Evolutionary conservation across 1,140 invertebrate genomes (phyloP), one percentile per base, ranked within the genome.

Genomic region (Charaxes varanes): DNA sequence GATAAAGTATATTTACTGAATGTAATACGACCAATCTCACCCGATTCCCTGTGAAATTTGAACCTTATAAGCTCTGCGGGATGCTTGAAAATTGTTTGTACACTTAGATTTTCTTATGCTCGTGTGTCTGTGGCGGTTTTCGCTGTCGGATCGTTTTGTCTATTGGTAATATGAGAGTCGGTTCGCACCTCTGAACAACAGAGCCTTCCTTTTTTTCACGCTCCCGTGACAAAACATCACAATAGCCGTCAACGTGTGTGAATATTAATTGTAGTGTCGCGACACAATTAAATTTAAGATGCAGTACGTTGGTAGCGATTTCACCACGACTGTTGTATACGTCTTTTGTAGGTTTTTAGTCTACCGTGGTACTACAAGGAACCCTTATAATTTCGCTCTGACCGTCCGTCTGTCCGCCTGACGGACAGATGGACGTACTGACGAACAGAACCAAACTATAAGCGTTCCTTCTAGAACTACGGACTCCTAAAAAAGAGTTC

Each of bases 161-260:
- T 79, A 77, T 82, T 63, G 67, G 78, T 79, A 82, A 82, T 76
- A 76, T 61, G 72, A 81, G 70, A 74, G 67, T 65, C 61, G 63
- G 63, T 78, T 81, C 70, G 67, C 77, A 73, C 77, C 74, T 82
- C 62, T 62, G 54, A 81, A 79, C 71, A 79, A 78, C 54, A 65
- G 68, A 64, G 55, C 54, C 60, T 62, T 59, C 58, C 58, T 53
- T 72, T 56, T 72, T 72, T 77, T 76, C 71, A 63, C 62, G 64
- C 60, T 66, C 69, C 68, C 73, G 64, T 74, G 59, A 63, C 63
- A 65, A 72, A 44, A 49, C 53, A 44, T 44, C 34, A 59, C 55
- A 62, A 63, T 59, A 48, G 55, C 40, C 33, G 35, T 36, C 38
- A 48, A 35, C 54, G 44, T 56, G 57, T 56, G 59, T 58, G 60